Conservation (phyloP, 2,888 invertebrate species). For the Cephus spinipes region DNA sequence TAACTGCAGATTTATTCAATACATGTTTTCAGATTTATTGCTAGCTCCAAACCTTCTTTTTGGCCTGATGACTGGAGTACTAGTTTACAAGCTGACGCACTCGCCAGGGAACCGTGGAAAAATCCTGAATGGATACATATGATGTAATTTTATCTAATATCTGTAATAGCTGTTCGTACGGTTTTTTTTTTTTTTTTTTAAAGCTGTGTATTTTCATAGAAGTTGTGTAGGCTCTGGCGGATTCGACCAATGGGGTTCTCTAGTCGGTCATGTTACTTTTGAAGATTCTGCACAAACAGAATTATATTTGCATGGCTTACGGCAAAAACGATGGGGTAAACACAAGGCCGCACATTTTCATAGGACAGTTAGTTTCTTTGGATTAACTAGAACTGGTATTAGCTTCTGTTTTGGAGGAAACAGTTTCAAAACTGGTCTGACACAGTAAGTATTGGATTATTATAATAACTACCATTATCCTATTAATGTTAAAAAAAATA, state of each 20-base stretch:
- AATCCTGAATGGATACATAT: constrained; percentile 70
- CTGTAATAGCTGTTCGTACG: background rate
- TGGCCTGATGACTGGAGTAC: constrained; percentile 72
- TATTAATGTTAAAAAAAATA: constrained; percentile 9
- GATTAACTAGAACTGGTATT: constrained; percentile 70
- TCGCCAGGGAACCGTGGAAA: constrained; percentile 73
- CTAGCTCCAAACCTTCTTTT: constrained; percentile 66
- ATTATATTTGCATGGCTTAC: constrained; percentile 70
- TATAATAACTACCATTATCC: background rate
- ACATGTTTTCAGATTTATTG: constrained; percentile 69
- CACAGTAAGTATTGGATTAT: constrained; percentile 69
- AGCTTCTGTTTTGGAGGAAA: constrained; percentile 70
- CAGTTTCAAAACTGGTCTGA: constrained; percentile 69
- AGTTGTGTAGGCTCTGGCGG: constrained; percentile 66
- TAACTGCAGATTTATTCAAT: constrained; percentile 8
- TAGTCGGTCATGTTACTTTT: constrained; percentile 71
- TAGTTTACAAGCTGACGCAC: constrained; percentile 69
- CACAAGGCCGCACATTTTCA: constrained; percentile 52
- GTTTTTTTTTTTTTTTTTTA: background rate
- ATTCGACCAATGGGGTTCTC: constrained; percentile 75
- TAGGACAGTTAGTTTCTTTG: constrained; percentile 62
- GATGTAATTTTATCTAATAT: constrained; percentile 63
- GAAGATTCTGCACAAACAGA: constrained; percentile 62
- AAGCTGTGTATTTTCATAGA: constrained; percentile 46
- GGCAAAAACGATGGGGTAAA: constrained; percentile 67